Conservation (phyloP, 2,888 invertebrate species). For the Julus scanicus region DNA sequence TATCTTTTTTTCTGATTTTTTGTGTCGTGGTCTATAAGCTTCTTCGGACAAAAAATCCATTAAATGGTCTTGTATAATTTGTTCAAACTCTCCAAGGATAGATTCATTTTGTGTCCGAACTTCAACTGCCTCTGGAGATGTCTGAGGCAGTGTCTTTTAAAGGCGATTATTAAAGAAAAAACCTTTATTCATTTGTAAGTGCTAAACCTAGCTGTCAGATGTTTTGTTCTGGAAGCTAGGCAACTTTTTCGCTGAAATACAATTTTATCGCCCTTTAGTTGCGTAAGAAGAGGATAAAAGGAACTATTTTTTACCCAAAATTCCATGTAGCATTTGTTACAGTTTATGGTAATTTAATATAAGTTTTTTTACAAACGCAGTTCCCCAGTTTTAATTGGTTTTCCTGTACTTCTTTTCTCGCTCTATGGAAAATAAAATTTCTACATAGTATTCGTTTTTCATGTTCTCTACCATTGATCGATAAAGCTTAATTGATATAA, state of each 20-base stretch:
- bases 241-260: neutral
- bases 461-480: too few relatives aligned
- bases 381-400: too few relatives aligned
- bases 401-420: too few relatives aligned
- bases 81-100: constrained; percentile 25
- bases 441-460: too few relatives aligned
- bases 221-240: neutral
- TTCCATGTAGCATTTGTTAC: too few relatives aligned
- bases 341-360: too few relatives aligned
- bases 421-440: too few relatives aligned
- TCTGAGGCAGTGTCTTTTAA: neutral
- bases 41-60: neutral
- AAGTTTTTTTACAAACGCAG: too few relatives aligned
- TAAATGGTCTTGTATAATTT: constrained; percentile 23
- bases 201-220: neutral
- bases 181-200: neutral
- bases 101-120: neutral
- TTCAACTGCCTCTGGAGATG: neutral
- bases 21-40: constrained; percentile 18
- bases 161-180: neutral
- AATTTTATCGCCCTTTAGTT: neutral
- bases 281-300: neutral
- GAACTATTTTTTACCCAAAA: neutral
- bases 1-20: constrained; percentile 8
- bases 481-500: too few relatives aligned